A percentile compares a stretch with the other conserved stretches of the same genome.
phyloP scores from a whole-genome alignment of 2,797 vertebrate species.

The Salmo trutta region DNA sequence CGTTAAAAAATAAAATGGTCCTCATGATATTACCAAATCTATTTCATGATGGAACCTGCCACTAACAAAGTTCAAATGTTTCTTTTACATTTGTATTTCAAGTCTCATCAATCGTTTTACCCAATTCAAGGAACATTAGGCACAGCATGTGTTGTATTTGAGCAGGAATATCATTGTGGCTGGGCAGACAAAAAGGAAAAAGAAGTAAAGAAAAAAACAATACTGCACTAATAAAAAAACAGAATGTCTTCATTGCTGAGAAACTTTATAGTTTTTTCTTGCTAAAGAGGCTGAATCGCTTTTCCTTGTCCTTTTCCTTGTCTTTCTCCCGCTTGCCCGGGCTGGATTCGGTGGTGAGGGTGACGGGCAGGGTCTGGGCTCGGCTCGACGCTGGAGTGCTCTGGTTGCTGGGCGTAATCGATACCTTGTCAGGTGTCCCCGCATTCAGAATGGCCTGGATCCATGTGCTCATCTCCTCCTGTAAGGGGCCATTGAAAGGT shows the following conservation, averaged over 20 bases:
- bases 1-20: background rate
- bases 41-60: background rate
- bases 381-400: constrained; percentile 93
- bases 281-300: constrained; percentile 97
- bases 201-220: background rate
- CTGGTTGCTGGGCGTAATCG: constrained; percentile 91
- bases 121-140: constrained; percentile 88
- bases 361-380: constrained; percentile 94
- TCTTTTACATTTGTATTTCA: background rate
- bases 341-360: constrained; percentile 90
- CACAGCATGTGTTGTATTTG: constrained; percentile 95
- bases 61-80: background rate
- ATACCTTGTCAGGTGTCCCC: constrained; percentile 81
- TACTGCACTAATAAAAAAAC: background rate
- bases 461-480: constrained; percentile 99
- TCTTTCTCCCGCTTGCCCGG: constrained; percentile 88
- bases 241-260: constrained; percentile 22
- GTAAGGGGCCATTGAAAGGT: background rate
- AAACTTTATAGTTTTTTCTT: constrained; percentile 91
- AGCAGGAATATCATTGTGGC: constrained; percentile 96
- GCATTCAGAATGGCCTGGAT: constrained; percentile 92
- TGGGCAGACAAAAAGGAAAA: background rate
- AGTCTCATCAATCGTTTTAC: constrained; percentile 79
- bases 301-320: constrained; percentile 90
- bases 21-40: background rate